A percentile compares a stretch with the other conserved stretches of the same genome.
These are phyloP conservation scores for Ectobius pallidus DNA, from an alignment of 2,888 invertebrate species.

Conservation along the genomic window DNA sequence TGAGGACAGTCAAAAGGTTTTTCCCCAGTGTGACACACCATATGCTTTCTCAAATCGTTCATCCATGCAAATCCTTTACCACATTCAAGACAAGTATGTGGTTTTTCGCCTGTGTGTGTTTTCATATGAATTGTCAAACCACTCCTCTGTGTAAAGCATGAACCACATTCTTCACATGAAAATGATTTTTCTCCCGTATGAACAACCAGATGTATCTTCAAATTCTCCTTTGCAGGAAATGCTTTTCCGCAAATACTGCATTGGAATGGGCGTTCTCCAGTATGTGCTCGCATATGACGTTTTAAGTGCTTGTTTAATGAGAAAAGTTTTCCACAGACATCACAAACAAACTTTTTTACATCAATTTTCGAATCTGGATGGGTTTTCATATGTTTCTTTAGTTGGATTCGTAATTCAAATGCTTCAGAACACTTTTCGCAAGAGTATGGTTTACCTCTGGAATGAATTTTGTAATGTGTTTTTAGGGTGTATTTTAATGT, in stretches of 20 bases:
- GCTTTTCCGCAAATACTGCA: conserved; percentile 40
- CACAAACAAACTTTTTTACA: background rate
- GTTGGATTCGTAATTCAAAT: background rate
- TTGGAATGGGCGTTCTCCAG: conserved; percentile 41
- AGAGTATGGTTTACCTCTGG: background rate
- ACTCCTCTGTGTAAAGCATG: conserved; percentile 39
- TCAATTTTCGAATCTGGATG: background rate
- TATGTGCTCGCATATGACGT: conserved; percentile 26
- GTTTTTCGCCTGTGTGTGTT: conserved; percentile 50
- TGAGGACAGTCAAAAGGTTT: conserved; percentile 10
- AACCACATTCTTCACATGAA: conserved; percentile 32
- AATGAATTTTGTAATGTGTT: background rate
- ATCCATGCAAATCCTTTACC: conserved; percentile 46
- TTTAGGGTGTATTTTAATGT: conserved; percentile 39
- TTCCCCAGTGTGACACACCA: conserved; percentile 22
- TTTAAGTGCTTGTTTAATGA: background rate
- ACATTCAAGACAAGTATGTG: conserved; percentile 51
- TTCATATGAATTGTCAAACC: conserved; percentile 49
- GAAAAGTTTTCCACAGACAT: conserved; percentile 5
- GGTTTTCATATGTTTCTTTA: background rate
- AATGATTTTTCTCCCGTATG: conserved; percentile 43
- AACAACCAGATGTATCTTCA: conserved; percentile 39
- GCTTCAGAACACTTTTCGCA: background rate
- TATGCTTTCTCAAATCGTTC: background rate
- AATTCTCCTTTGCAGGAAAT: conserved; percentile 40